phyloP scores from a whole-genome alignment of 2,113 vertebrate species.

The Brachionichthys hirsutus region DNA sequence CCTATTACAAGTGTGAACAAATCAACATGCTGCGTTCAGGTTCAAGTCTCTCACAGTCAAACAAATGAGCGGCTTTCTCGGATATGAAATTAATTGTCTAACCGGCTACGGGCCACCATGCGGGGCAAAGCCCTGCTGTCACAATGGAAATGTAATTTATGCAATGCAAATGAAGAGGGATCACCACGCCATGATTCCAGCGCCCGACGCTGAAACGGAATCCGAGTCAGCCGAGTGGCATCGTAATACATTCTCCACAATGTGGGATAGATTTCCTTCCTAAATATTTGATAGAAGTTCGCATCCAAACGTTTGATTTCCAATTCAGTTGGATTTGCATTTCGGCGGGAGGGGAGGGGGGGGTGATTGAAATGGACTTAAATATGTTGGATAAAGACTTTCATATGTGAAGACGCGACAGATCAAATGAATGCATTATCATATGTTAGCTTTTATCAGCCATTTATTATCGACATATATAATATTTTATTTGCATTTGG shows the following conservation, averaged over 20 bases:
- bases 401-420: too few relatives aligned
- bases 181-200: constrained; percentile 65
- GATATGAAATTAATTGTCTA: constrained; percentile 66
- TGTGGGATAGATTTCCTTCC: constrained; percentile 25
- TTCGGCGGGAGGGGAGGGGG: constrained; percentile 13
- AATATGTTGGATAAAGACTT: constrained; percentile 6
- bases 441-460: too few relatives aligned
- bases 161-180: constrained; percentile 71
- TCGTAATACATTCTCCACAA: constrained; percentile 22
- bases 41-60: constrained; percentile 56
- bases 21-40: not conserved
- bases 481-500: too few relatives aligned
- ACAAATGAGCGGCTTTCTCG: constrained; percentile 57
- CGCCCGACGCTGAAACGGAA: constrained; percentile 42
- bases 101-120: constrained; percentile 50
- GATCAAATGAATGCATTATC: too few relatives aligned
- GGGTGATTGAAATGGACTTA: constrained; percentile 15
- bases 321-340: constrained; percentile 16
- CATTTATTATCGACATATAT: too few relatives aligned
- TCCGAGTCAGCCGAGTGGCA: constrained; percentile 29
- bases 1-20: constrained; percentile 5
- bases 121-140: constrained; percentile 53
- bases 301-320: constrained; percentile 36
- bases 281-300: constrained; percentile 47
- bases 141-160: constrained; percentile 71